Evolutionary conservation across 2,113 vertebrate genomes (phyloP), one percentile per base, ranked within the genome.

Genomic region (Aphyosemion australe): DNA sequence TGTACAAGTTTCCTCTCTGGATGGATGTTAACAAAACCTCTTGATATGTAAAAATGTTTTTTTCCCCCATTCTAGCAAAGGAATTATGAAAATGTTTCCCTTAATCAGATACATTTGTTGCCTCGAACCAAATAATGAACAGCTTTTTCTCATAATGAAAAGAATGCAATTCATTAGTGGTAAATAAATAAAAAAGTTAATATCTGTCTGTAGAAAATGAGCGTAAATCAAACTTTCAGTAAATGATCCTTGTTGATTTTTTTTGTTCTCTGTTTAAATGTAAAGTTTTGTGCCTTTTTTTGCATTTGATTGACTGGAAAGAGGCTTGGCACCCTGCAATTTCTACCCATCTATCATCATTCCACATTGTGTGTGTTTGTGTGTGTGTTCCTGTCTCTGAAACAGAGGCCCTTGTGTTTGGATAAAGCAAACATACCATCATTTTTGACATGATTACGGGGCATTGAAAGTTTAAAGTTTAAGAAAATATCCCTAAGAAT

Each of bases 361-460:
- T 41, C 58, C 54, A 8, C 49, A 73, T 13, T 61, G 32, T 61
- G 45, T 43, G 4, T 72, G 64, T 31, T 8, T 83, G 43, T 73
- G 52, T 65, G 59, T 78, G 60, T 68, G 47, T 80, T 63, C 84
- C 16, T 69, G 11, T 82, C 70, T 75, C 65, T 74, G 83, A 70
- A 83, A 69, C 70, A 83, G 73, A 79, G 84, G 78, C 74, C 73
- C 50, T 62, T 76, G 72, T 80, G 81, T 85, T 87, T 89, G 79
- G 82, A 87, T 82, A 87, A 83, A 80, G 73, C 80, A 85, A 89
- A 88, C 62, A 86, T 59, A 61, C 79, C 83, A 79, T 87, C 79
- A 88, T 90, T 91, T 88, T 86, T 82, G 64, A 61, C 80, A 82
- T 91, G 87, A 90, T 92, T 91, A 90, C 84, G 84, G 89, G 87